Base-by-base conservation (phyloP, 1,140 invertebrate species). In the Drosophila pandora region DNA sequence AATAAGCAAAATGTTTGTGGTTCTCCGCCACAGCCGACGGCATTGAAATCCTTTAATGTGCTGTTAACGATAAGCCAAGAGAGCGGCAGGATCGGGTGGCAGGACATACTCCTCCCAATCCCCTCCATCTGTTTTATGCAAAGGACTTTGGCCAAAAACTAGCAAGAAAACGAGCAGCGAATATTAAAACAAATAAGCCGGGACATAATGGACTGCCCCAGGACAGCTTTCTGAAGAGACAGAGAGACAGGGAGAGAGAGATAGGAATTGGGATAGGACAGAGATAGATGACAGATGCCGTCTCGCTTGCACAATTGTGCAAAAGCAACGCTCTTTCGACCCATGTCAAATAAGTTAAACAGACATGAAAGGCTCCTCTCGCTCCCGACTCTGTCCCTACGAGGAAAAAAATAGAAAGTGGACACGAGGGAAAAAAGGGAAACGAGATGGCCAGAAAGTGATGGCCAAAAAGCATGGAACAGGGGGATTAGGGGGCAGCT, bases 101-200 rank as follows among this genome's bases (percentile, higher is more conserved):
- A 41, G 39, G 39, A 41, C 39, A 2, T 32, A 8, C 8, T 2
- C 12, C 2, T 2, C 37, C 3, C 9, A 10, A 28, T 10, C 10
- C 34, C 10, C 12, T 28, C 21, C 45, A 25, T 32, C 43, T 34
- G 64, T 47, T 47, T 73, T 80, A 84, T 85, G 80, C 80, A 84
- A 77, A 84, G 62, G 72, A 84, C 72, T 81, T 77, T 73, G 58
- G 62, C 61, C 68, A 48, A 63, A 85, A 85, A 84, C 80, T 85
- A 84, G 81, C 75, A 47, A 58, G 72, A 76, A 76, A 81, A 81
- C 78, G 78, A 83, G 80, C 81, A 81, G 82, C 59, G 82, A 85
- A 84, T 84, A 84, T 84, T 84, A 85, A 85, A 85, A 87, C 81
- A 85, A 85, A 85, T 87, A 84, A 84, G 81, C 76, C 76, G 70